A percentile compares a stretch with the other conserved stretches of the same genome.
phyloP scores from a whole-genome alignment of 1,140 invertebrate genomes.

The Drosophila bifasciata region DNA sequence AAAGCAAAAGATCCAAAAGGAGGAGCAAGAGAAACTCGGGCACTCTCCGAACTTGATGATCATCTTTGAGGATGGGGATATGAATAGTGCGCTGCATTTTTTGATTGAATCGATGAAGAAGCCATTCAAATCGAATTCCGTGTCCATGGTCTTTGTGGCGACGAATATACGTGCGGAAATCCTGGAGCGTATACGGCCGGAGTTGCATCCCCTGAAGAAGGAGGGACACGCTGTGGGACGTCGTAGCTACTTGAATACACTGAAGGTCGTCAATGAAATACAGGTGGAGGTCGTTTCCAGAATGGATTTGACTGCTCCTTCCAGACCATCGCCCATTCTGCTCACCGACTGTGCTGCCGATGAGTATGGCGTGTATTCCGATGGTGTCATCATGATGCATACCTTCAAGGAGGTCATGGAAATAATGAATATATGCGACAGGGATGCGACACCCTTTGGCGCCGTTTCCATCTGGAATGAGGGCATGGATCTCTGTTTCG shows the following conservation, averaged over 20 bases:
- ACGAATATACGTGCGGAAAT: conserved; percentile 45
- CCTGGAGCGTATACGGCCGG: conserved; percentile 19
- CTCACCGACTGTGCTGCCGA: conserved; percentile 49
- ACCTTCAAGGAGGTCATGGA: conserved; percentile 52
- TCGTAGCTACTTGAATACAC: conserved; percentile 5
- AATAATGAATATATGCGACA: conserved; percentile 37
- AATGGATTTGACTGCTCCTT: neutral
- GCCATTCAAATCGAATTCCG: conserved; percentile 30
- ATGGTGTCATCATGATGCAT: conserved; percentile 51
- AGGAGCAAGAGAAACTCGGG: no score
- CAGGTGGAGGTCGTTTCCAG: conserved; percentile 24
- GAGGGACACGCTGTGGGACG: neutral
- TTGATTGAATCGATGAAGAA: conserved; percentile 49
- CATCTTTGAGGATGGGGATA: conserved; percentile 54
- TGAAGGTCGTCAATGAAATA: conserved; percentile 2
- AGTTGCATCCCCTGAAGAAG: conserved; percentile 22
- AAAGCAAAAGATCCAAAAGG: neutral
- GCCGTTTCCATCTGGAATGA: conserved; percentile 65
- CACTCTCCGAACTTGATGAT: conserved; percentile 57
- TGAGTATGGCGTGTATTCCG: conserved; percentile 21
- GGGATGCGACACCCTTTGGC: conserved; percentile 32
- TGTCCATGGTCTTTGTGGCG: conserved; percentile 60
- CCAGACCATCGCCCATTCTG: conserved; percentile 26
- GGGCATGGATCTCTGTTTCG: conserved; percentile 52
- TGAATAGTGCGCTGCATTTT: conserved; percentile 61